These are phyloP conservation scores for Philhelius pedissequus DNA, from an alignment of 2,888 invertebrate genomes.

Conservation along the genomic window DNA sequence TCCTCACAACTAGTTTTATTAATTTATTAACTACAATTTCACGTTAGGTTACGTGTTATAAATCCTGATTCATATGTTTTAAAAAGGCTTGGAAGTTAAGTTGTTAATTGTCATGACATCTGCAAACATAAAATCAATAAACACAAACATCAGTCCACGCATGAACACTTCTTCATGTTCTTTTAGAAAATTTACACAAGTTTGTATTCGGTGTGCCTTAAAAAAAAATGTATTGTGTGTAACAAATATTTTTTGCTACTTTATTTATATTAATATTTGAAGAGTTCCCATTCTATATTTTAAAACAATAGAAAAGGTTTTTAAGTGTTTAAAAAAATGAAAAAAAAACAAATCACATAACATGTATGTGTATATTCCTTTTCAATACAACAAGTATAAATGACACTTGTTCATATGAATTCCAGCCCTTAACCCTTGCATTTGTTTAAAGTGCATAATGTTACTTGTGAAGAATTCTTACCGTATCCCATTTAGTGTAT, in stretches of 20 bases:
- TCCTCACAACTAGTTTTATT: no score
- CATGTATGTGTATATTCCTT: background rate
- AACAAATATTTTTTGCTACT: background rate
- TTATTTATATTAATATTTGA: background rate
- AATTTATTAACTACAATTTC: no score
- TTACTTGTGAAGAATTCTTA: constrained; percentile 76
- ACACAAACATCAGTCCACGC: background rate
- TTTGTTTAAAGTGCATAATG: background rate
- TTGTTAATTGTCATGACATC: background rate
- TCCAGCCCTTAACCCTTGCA: background rate
- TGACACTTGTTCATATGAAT: constrained; percentile 25
- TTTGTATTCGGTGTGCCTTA: background rate
- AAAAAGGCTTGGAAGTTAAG: background rate
- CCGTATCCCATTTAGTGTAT: constrained; percentile 91
- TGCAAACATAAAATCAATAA: background rate
- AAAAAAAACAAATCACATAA: background rate
- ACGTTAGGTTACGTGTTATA: no score
- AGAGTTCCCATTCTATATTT: background rate
- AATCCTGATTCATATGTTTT: background rate
- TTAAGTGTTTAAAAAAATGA: background rate
- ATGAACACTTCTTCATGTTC: background rate
- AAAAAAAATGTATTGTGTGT: background rate
- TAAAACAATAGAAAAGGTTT: background rate
- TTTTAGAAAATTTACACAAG: background rate
- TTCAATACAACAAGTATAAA: constrained; percentile 20